Evolutionary conservation across 1,140 invertebrate genomes (phyloP), one percentile per base, ranked within the genome.

Genomic region (Phortica variegata): DNA sequence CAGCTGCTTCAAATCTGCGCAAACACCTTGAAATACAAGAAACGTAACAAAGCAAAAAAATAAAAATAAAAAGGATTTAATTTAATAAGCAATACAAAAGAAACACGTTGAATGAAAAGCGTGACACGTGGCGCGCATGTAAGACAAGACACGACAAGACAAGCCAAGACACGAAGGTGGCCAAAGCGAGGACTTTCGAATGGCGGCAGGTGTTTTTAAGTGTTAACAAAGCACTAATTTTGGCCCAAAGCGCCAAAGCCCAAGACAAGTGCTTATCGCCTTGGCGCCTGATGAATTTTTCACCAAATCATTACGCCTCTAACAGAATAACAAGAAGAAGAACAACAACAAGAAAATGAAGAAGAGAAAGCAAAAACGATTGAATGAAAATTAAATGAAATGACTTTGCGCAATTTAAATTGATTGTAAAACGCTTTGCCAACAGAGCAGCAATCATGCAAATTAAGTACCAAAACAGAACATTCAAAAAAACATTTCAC

Each of bases 21-120:
- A 34, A 12, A 7, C 12, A 20, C 46, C 19, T 36, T 42, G 44
- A 13, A 39, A 44, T 43, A 29, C 49, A 36, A 36, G 50, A n/a
- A n/a, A 31, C 50, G 23, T 44, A 15, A 48, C 13, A 17, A 49
- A 40, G 34, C 40, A 38, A 29, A 33, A 13, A 16, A 32, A 33
- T 29, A 29, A 26, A 21, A 19, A 31, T 34, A 7, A 19, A 36
- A 38, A 34, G 37, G 33, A 44, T 37, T 63, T 68, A 66, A 66
- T 66, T 66, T 65, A 66, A 66, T 66, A 63, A 68, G 60, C 48
- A 54, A 43, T n/a, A n/a, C n/a, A n/a, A n/a, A n/a, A n/a, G n/a
- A n/a, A n/a, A n/a, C n/a, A n/a, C n/a, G n/a, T n/a, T n/a, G n/a
- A n/a, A n/a, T n/a, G n/a, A n/a, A n/a, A n/a, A n/a, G n/a, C n/a